Base-by-base conservation (phyloP, 1,140 invertebrate genomes). In the Oncopodura yosiiana region DNA sequence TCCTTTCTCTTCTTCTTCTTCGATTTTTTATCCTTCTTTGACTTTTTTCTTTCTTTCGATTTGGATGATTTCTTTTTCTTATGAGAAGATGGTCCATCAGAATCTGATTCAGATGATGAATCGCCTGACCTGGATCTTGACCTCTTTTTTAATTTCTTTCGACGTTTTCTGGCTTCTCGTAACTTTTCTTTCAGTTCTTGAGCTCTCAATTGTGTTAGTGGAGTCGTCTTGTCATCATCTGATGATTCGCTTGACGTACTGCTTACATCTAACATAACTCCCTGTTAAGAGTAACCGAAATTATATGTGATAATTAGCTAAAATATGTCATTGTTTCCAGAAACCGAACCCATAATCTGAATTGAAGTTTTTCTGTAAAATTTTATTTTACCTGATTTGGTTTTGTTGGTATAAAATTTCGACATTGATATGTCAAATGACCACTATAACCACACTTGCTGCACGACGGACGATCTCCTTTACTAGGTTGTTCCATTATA, bases 381-480 rank as follows among this genome's bases (percentile, higher is more conserved):
- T 26, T 24, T 37, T 48, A 34, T 6, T 32, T 36, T 46, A 60
- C 63, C 48, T 86, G 87, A 62, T 84, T 81, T 3, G 81, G 81
- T 64, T 84, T 84, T 58, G 90, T 81, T 77, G 93, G 90, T 30
- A 96, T 81, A 72, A 96, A 95, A 70, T 97, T 97, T 65, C 91
- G 73, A 70, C 93, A 97, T 70, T 97, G 92, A 72, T 86, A 96
- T 14, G 93, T 95, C 63, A 97, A 76, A 71, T 97, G 94, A 27
- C 94, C 94, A 53, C 87, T 82, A 70, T 93, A 93, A 43, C 90
- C 90, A 74, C 90, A 94, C 69, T 93, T 93, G 69, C 88, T 90
- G 69, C 90, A 94, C 0, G 88, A 86, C 26, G 86, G 80, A 49
- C 87, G 19, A 44, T 26, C 23, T 44, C 26, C 23, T 24, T 19